Evolutionary conservation across 2,797 vertebrate species (phyloP), one percentile per base, ranked within the genome.

Genomic region (Typhlichthys eigenmanni): DNA sequence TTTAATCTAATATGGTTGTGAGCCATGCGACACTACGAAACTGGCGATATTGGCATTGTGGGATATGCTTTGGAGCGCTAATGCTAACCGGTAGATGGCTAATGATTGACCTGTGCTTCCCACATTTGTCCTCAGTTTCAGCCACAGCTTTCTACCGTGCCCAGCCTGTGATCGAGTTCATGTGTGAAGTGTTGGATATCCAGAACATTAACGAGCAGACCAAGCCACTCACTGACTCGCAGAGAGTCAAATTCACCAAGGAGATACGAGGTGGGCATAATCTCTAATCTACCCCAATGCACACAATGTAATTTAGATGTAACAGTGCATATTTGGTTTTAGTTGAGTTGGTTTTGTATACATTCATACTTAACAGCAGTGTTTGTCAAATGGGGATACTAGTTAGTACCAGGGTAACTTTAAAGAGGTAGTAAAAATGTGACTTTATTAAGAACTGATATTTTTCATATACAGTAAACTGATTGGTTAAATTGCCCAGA

Each of bases 161-260:
- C 60, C 98, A 99, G 87, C 98, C 98, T 45, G 96, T 99, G 72
- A 99, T 98, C n/a, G 98, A 99, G 87, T 99, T 99, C 89, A 99
- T 99, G 97, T 99, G 98, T 0, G 98, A 99, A 74, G 96, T 99
- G 80, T 89, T 99, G 74, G 98, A 99, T 73, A 97, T 99, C 74
- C 96, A 98, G 87, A 98, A 96, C 91, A 98, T 98, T 91, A 98
- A 96, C 46, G 98, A 99, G 70, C 98, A 99, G 81, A 97, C 95
- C 77, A 99, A 99, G 83, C 97, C 98, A 14, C 94, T 99, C 71
- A 99, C 98, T 0, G 98, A 99, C 80, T 98, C 96, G 5, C 98
- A 99, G 71, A 95, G 98, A 47, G 98, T 99, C 86, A 98, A 98
- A 78, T 99, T 99, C 93, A 99, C 98, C 88, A 99, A 99, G 95